These are phyloP conservation scores for Xenopus borealis DNA, from an alignment of 2,113 vertebrate species.

Conservation along the genomic window DNA sequence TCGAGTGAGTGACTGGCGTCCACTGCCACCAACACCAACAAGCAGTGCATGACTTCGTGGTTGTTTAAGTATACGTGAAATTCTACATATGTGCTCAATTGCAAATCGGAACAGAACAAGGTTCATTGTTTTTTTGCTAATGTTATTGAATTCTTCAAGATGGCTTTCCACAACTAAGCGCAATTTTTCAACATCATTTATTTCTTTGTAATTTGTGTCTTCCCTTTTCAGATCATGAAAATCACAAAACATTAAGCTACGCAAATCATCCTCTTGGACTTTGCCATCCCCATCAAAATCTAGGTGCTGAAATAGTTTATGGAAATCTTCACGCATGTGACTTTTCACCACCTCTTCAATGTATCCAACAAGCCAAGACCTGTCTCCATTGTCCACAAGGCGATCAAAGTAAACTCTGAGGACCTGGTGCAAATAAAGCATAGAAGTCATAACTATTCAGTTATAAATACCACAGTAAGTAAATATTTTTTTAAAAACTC, in stretches of 20 bases:
- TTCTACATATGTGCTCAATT: conserved; percentile 84
- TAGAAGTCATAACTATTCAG: too few species aligned
- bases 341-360: conserved; percentile 65
- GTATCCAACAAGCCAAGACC: conserved; percentile 74
- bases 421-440: conserved; percentile 62
- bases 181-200: conserved; percentile 66
- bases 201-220: conserved; percentile 78
- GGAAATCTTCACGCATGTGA: conserved; percentile 75
- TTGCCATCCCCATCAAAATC: conserved; percentile 73
- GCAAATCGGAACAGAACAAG: conserved; percentile 87
- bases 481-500: too few species aligned
- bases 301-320: conserved; percentile 75
- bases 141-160: conserved; percentile 82
- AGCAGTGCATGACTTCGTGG: conserved; percentile 83
- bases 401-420: conserved; percentile 87
- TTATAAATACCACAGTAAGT: too few species aligned
- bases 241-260: conserved; percentile 89
- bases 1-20: conserved; percentile 83
- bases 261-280: conserved; percentile 83
- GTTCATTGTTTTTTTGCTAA: conserved; percentile 85
- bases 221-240: conserved; percentile 83
- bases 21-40: conserved; percentile 86
- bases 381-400: conserved; percentile 77
- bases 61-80: conserved; percentile 85
- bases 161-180: conserved; percentile 73